Conservation (phyloP, 53 echinoderm and acorn worm genomes). For the Echinometra lucunter region DNA sequence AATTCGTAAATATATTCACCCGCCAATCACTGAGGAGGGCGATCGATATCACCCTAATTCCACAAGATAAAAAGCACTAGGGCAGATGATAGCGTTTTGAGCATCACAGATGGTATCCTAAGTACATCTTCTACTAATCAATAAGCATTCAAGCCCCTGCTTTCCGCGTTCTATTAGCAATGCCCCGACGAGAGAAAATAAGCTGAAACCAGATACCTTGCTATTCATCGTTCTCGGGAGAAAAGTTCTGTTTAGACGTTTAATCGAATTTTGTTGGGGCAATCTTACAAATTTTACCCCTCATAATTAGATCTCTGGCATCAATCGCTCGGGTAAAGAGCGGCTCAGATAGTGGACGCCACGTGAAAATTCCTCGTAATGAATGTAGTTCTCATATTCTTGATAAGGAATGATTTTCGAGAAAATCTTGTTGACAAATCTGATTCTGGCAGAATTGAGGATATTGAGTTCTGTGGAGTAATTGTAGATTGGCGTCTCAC, state of each 20-base stretch:
- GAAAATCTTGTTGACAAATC: conserved; percentile 32
- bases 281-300: conserved; percentile 59
- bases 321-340: conserved; percentile 9
- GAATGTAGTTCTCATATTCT: conserved; percentile 35
- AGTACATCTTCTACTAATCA: conserved; percentile 50
- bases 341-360: background rate
- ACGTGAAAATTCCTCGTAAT: background rate
- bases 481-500: background rate
- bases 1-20: conserved; percentile 33
- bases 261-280: conserved; percentile 62
- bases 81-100: background rate
- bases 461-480: conserved; percentile 45
- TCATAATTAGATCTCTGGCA: conserved; percentile 51
- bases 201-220: conserved; percentile 42
- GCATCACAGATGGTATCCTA: conserved; percentile 50
- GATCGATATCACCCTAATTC: background rate
- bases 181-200: conserved; percentile 13
- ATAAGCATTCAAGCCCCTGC: conserved; percentile 45
- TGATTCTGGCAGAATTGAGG: background rate
- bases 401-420: conserved; percentile 39
- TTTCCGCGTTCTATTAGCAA: background rate
- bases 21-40: conserved; percentile 16
- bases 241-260: conserved; percentile 59
- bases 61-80: background rate
- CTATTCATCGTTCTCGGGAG: background rate